These are phyloP conservation scores for Leptinotarsa rubiginosa DNA, from an alignment of 2,888 invertebrate genomes.

Conservation along the genomic window DNA sequence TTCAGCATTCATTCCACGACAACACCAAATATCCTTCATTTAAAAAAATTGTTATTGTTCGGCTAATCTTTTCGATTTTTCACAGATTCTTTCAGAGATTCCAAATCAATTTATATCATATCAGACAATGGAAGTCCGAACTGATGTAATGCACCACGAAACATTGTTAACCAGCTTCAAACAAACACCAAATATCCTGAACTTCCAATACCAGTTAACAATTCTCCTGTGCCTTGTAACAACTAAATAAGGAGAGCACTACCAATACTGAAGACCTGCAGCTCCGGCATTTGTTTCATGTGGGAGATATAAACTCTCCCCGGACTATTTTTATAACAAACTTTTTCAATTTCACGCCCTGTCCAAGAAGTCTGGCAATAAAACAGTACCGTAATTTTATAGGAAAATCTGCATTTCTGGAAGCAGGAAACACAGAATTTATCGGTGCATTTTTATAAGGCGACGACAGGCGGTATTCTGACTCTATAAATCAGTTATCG, in stretches of 20 bases:
- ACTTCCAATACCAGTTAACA: constrained; percentile 43
- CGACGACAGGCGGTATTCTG: constrained; percentile 56
- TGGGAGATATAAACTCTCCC: constrained; percentile 27
- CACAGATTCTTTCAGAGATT: too few relatives aligned
- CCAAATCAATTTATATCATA: too few relatives aligned
- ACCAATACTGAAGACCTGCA: constrained; percentile 43
- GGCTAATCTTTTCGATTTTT: too few relatives aligned
- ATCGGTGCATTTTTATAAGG: constrained; percentile 61
- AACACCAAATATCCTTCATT: not conserved
- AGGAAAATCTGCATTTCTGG: constrained; percentile 61
- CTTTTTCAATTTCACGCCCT: constrained; percentile 66
- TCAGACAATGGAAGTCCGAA: too few relatives aligned
- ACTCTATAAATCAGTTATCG: constrained; percentile 61
- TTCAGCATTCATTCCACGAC: not conserved
- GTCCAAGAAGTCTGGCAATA: constrained; percentile 61
- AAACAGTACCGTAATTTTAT: constrained; percentile 60
- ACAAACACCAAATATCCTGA: not conserved
- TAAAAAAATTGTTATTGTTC: too few relatives aligned
- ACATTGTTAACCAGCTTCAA: too few relatives aligned
- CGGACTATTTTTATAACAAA: constrained; percentile 52
- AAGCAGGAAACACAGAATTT: constrained; percentile 55
- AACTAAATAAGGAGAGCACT: constrained; percentile 34
- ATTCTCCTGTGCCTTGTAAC: constrained; percentile 49
- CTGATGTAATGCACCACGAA: too few relatives aligned
- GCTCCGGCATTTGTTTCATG: constrained; percentile 34